Base-by-base conservation (phyloP, 2,113 vertebrate genomes). In the Paradoxurus hermaphroditus region DNA sequence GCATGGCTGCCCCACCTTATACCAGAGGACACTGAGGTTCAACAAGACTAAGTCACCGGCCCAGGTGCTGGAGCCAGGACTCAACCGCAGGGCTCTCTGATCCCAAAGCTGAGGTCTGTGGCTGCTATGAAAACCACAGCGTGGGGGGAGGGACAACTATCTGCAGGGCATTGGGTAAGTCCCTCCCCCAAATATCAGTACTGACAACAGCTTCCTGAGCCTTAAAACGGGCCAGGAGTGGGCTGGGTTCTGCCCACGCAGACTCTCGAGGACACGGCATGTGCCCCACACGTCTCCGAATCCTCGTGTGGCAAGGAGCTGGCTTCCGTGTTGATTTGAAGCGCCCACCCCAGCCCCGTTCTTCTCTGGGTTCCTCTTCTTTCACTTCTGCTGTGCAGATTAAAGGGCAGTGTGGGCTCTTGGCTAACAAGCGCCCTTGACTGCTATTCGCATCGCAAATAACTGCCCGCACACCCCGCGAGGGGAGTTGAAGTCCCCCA, bases 391-490 rank as follows among this genome's bases (percentile, higher is more conserved):
- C 83, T 10, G 21, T 16, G 46, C 41, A 83, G 44, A 89, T 18
- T 15, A 39, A 67, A 94, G 62, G 72, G 27, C 25, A 62, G 29
- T 1, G 27, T 67, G 39, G 79, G 51, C 27, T 62, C 49, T 68
- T 25, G 44, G 2, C 10, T 7, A 44, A 31, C 46, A 77, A 79
- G 27, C 11, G 63, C 13, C 25, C 49, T 27, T 13, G 53, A n/a
- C 19, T 29, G 56, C 39, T 82, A 6, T 23, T 53, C 49, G 49
- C 23, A 56, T 49, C 81, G 72, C 5, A 7, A 51, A 21, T 59
- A 39, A 72, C 1, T 3, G n/a, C 39, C 12, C 1, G 9, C 34
- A 41, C 1, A 63, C 11, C 13, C 34, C 1, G 5, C 3, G 0
- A 59, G 34, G 34, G 9, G 11, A 56, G 53, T 21, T 13, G 0